Percentiles rank a stretch among this genome's conserved stretches.
phyloP scores from a whole-genome alignment of 2,888 invertebrate genomes.

The Lydus trimaculatus region DNA sequence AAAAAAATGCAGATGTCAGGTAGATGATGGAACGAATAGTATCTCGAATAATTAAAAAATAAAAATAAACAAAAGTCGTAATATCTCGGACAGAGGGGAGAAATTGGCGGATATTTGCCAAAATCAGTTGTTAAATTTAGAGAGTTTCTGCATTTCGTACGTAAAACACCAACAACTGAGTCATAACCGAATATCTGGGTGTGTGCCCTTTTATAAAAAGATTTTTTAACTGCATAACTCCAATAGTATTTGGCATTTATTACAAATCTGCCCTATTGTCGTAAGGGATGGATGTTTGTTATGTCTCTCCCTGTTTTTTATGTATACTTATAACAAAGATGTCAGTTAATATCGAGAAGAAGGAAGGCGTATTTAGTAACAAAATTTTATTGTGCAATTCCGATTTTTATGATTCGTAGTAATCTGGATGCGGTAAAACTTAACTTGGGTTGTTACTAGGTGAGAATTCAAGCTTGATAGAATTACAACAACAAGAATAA shows the following conservation, averaged over 20 bases:
- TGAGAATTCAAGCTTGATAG: slow-evolving; percentile 11
- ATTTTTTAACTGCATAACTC: too few species aligned
- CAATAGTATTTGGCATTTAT: too few species aligned
- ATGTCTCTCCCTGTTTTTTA: too few species aligned
- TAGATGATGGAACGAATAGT: neutral
- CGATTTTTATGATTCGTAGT: neutral
- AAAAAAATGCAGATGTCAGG: slow-evolving; percentile 8
- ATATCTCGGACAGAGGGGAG: too few species aligned
- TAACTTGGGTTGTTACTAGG: slow-evolving; percentile 1
- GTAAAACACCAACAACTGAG: too few species aligned
- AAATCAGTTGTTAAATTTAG: slow-evolving; percentile 15
- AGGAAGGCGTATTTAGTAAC: neutral
- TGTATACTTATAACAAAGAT: neutral
- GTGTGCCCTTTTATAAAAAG: too few species aligned
- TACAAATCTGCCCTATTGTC: too few species aligned
- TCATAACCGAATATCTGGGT: too few species aligned
- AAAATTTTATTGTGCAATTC: neutral
- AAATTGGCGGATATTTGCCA: slow-evolving; percentile 24
- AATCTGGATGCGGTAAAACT: neutral
- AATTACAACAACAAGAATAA: neutral
- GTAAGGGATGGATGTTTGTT: too few species aligned
- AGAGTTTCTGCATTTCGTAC: neutral
- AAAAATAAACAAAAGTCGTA: too few species aligned
- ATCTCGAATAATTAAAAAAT: neutral
- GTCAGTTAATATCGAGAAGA: neutral